phyloP scores from a whole-genome alignment of 2,113 vertebrate genomes.

The Nerophis ophidion region DNA sequence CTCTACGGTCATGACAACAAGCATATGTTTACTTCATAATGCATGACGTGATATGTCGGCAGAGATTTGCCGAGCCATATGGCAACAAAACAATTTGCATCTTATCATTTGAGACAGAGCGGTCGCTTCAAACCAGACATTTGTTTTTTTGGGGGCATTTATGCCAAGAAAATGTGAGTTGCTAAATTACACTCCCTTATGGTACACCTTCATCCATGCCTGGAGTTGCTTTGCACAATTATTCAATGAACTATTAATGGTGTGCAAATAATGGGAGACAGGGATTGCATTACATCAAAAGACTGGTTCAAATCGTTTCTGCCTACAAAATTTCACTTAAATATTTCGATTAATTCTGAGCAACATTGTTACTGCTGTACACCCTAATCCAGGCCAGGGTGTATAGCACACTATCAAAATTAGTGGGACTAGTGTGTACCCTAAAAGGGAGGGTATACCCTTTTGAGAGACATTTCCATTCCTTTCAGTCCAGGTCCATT shows the following conservation, averaged over 20 bases:
- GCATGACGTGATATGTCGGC: conserved; percentile 56
- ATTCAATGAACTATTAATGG: conserved; percentile 19
- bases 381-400: too few relatives aligned
- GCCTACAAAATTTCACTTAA: too few relatives aligned
- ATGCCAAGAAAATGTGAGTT: neutral
- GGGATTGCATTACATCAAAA: too few relatives aligned
- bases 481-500: too few relatives aligned
- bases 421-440: too few relatives aligned
- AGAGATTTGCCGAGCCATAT: conserved; percentile 60
- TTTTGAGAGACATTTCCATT: too few relatives aligned
- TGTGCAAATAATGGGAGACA: neutral
- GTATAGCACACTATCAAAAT: too few relatives aligned
- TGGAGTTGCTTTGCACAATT: conserved; percentile 19
- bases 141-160: too few relatives aligned
- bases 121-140: neutral
- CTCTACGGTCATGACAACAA: conserved; percentile 41
- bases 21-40: conserved; percentile 68
- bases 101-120: conserved; percentile 16
- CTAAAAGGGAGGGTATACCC: too few relatives aligned
- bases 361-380: too few relatives aligned
- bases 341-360: too few relatives aligned
- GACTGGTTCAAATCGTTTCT: too few relatives aligned
- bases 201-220: conserved; percentile 13
- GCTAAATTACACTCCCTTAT: conserved; percentile 1
- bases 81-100: conserved; percentile 40